Evolutionary conservation across 2,888 invertebrate genomes (phyloP), one percentile per base, ranked within the genome.

Genomic region (Clanis bilineata): DNA sequence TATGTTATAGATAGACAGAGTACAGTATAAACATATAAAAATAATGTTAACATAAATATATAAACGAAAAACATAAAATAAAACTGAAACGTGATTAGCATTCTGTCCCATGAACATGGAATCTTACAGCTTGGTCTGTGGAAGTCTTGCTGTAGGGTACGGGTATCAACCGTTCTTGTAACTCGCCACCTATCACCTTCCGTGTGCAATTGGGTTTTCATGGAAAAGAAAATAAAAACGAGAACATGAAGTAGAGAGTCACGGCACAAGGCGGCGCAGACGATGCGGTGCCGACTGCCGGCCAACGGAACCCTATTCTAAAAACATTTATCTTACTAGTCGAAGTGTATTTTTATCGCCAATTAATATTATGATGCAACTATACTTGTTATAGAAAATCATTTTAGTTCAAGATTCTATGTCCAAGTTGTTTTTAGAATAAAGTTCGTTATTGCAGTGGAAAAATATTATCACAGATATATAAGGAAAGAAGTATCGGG

Each of bases 151-250:
- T 98, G 97, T 98, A 98, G 94, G 98, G 98, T 94, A 98, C 98
- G 94, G 98, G 98, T 94, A 98, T 98, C 96, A 98, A 97, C 94
- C 98, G 97, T 95, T 98, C 98, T 96, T 98, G 98, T 95, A 98
- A 98, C 95, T 98, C 98, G 95, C 98, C 98, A 96, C 98, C 98
- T 97, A 98, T 98, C 96, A 98, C 98, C 98, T 98, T 97, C 95
- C 97, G 96, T 95, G 96, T 95, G 95, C 96, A 96, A 96, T 89
- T 85, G 88, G 95, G 95, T 94, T 93, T 95, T 95, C 95, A 95
- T 95, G 95, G 95, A 95, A 95, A 95, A 92, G 90, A 92, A 93
- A 92, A 91, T 89, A 88, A 92, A 90, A 92, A 91, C 86, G 86
- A 92, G 90, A 90, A 87, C 80, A 90, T 92, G 89, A 92, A 91